A percentile compares a stretch with the other conserved stretches of the same genome.
phyloP scores from a whole-genome alignment of 1,140 invertebrate species.

The Physella acuta region DNA sequence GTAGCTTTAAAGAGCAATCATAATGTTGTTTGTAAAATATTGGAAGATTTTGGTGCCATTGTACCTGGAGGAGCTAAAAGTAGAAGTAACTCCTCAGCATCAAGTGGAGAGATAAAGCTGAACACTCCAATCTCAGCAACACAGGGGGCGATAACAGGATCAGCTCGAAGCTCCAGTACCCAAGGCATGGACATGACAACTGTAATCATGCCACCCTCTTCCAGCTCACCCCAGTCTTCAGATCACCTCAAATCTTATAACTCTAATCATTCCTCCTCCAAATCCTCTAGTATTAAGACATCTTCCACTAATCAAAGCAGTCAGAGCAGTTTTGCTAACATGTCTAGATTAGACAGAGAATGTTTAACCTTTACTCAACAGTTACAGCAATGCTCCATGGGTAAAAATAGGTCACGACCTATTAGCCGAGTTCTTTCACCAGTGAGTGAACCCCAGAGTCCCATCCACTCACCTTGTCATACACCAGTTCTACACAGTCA shows the following conservation, averaged over 20 bases:
- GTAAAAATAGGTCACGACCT: slow-evolving; percentile 54
- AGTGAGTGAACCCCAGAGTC: slow-evolving; percentile 76
- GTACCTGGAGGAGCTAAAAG: slow-evolving; percentile 41
- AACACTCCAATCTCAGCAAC: slow-evolving; percentile 56
- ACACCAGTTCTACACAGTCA: slow-evolving; percentile 10
- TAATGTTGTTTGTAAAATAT: slow-evolving; percentile 69
- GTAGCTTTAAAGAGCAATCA: slow-evolving; percentile 79
- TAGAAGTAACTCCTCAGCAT: slow-evolving; percentile 45
- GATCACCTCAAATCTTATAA: slow-evolving; percentile 72
- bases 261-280: slow-evolving; percentile 72
- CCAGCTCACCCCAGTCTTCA: slow-evolving; percentile 69
- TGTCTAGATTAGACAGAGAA: slow-evolving; percentile 35
- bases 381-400: slow-evolving; percentile 67
- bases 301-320: slow-evolving; percentile 65
- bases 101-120: slow-evolving; percentile 66
- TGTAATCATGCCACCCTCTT: slow-evolving; percentile 33
- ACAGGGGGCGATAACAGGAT: slow-evolving; percentile 10
- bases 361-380: slow-evolving; percentile 74
- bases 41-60: slow-evolving; percentile 61
- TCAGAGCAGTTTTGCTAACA: slow-evolving; percentile 38
- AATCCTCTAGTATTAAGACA: slow-evolving; percentile 73
- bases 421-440: slow-evolving; percentile 67
- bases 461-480: slow-evolving; percentile 77
- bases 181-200: slow-evolving; percentile 1
- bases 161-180: slow-evolving; percentile 3